Conservation (phyloP, 2,113 vertebrate species). For the Clarias magur region DNA sequence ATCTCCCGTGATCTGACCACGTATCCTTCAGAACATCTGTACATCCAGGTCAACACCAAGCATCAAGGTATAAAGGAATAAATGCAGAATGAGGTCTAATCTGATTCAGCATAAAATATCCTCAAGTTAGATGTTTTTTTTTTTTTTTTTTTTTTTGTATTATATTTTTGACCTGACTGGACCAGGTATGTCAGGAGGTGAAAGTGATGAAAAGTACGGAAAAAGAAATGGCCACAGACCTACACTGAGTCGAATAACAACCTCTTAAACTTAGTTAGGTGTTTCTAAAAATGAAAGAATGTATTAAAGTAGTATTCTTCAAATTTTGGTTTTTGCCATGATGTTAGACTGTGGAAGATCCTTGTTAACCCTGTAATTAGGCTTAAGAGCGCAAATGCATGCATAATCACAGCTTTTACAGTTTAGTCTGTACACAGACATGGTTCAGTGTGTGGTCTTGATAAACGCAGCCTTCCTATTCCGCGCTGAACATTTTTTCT, state of each 20-base stretch:
- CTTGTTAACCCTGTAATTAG: background rate
- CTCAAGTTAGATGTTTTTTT: background rate
- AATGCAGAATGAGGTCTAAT: background rate
- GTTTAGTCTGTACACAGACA: background rate
- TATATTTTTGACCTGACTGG: background rate
- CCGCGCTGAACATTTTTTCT: background rate
- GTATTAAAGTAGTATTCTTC: background rate
- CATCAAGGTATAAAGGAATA: constrained; percentile 74
- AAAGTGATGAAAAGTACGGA: background rate
- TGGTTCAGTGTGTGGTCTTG: constrained; percentile 19
- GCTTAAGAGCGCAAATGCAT: background rate
- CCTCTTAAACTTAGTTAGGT: background rate
- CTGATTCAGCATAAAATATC: background rate
- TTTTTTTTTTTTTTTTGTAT: background rate
- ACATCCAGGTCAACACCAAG: constrained; percentile 92
- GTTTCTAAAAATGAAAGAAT: background rate
- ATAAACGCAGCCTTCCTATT: background rate
- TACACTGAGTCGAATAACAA: background rate
- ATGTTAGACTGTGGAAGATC: background rate
- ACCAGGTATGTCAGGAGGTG: background rate
- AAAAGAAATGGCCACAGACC: background rate
- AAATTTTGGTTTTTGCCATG: background rate
- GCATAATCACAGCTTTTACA: background rate
- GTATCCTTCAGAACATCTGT: constrained; percentile 89
- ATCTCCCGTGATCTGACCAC: constrained; percentile 86